Evolutionary conservation across 2,888 invertebrate genomes (phyloP), one percentile per base, ranked within the genome.

Genomic region (Andricus curvator): DNA sequence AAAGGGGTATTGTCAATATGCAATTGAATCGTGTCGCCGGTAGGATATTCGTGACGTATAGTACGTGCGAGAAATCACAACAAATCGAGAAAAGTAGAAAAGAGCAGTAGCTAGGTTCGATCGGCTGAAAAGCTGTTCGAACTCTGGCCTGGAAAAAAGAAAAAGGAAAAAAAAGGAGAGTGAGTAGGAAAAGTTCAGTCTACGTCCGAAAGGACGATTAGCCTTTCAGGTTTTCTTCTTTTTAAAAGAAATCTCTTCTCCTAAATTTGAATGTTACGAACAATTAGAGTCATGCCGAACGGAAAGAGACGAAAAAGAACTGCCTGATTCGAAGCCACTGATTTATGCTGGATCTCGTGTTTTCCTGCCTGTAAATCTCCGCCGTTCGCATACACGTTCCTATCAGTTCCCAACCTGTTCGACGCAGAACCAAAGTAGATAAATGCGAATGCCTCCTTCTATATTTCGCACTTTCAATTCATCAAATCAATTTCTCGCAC

Each of bases 201-300:
- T 20, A 29, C 29, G 17, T 65, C 29, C 13, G 22, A 48, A 15
- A 22, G 48, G 15, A 33, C 65, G 44, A 68, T 68, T 25, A 44
- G 48, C 17, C 25, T 17, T 25, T 15, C 13, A 15, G 5, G 68
- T 22, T 41, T 25, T 44, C 20, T 44, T 25, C 25, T 41, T 68
- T 68, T 68, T 48, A 48, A 68, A 48, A 48, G 68, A 68, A 68
- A 48, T 48, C 22, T 68, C 48, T 20, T n/a, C 25, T 79, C 22
- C 56, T 79, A 67, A 70, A 67, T 79, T 79, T 67, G 79, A 51
- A 62, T 60, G 79, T 74, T 82, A 79, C 78, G 82, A 83, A 84
- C 85, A 84, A 86, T 85, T 85, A 85, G 84, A 83, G 78, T 77
- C 64, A 80, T 78, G 80, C 82, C 80, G 81, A 77, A 79, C 65